These are phyloP conservation scores for Drosophila kuntzei DNA, from an alignment of 2,888 invertebrate species.

Conservation along the genomic window DNA sequence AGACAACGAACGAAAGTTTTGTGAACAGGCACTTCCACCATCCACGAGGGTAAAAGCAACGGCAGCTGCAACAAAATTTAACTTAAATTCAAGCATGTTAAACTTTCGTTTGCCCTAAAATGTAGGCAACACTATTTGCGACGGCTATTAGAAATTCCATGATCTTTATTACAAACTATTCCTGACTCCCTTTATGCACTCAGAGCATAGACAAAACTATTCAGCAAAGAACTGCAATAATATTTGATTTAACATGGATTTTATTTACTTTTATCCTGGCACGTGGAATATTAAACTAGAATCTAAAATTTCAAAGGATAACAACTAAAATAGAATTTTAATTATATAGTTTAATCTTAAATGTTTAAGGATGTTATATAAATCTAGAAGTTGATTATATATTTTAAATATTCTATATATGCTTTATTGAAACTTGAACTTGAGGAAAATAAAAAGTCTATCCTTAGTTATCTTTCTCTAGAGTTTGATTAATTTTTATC, in stretches of 20 bases:
- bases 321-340: too few species aligned
- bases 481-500: background rate
- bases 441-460: too few species aligned
- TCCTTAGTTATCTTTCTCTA: too few species aligned
- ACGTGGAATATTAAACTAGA: slow-evolving; percentile 16
- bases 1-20: slow-evolving; percentile 69
- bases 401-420: too few species aligned
- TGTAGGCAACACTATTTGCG: slow-evolving; percentile 50
- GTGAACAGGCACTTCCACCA: slow-evolving; percentile 60
- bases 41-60: slow-evolving; percentile 3
- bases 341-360: background rate
- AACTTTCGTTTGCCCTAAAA: slow-evolving; percentile 59
- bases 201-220: slow-evolving; percentile 40
- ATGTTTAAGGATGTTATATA: too few species aligned
- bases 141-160: slow-evolving; percentile 74
- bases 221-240: slow-evolving; percentile 46
- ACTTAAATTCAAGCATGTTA: slow-evolving; percentile 70
- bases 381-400: too few species aligned
- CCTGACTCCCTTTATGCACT: slow-evolving; percentile 4
- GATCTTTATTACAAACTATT: slow-evolving; percentile 67
- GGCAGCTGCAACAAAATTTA: slow-evolving; percentile 40
- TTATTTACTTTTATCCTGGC: background rate
- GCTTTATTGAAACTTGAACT: too few species aligned
- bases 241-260: slow-evolving; percentile 33
- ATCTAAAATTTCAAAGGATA: background rate